A percentile compares a stretch with the other conserved stretches of the same genome.
Conservation (phyloP, 2,113 vertebrate species). For the Hypocryptadius cinnamomeus region DNA sequence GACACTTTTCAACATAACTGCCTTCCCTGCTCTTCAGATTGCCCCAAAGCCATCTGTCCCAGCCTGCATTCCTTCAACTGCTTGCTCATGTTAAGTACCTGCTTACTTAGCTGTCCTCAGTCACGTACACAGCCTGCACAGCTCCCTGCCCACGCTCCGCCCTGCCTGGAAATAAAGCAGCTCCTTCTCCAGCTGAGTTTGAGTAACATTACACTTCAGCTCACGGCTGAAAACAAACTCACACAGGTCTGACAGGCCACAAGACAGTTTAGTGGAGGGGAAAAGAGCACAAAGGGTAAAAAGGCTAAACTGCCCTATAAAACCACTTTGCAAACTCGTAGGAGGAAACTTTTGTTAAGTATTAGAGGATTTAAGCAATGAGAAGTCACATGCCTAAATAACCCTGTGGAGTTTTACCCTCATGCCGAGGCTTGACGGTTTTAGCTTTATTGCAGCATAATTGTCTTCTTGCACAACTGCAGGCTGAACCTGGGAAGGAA, state of each 20-base stretch:
- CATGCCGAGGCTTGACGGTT: not conserved
- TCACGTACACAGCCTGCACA: conserved; percentile 18
- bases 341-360: not conserved
- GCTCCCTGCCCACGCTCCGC: not conserved
- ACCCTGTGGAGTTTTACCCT: not conserved
- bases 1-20: not conserved
- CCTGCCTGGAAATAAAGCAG: not conserved
- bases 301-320: not conserved
- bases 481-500: not conserved
- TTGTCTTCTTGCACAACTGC: not conserved
- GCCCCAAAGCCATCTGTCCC: conserved; percentile 6
- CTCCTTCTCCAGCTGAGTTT: not conserved
- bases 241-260: not conserved
- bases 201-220: not conserved
- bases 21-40: not conserved
- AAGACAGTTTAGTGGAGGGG: not conserved
- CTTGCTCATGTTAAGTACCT: conserved; percentile 29
- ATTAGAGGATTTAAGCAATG: not conserved
- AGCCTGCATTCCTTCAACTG: conserved; percentile 16
- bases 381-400: not conserved
- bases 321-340: not conserved
- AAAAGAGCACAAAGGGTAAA: not conserved
- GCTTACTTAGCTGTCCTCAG: conserved; percentile 28
- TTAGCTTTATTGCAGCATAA: not conserved
- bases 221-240: not conserved